Evolutionary conservation across 2,888 invertebrate species (phyloP).

Genomic region (Ichneumon xanthorius): DNA sequence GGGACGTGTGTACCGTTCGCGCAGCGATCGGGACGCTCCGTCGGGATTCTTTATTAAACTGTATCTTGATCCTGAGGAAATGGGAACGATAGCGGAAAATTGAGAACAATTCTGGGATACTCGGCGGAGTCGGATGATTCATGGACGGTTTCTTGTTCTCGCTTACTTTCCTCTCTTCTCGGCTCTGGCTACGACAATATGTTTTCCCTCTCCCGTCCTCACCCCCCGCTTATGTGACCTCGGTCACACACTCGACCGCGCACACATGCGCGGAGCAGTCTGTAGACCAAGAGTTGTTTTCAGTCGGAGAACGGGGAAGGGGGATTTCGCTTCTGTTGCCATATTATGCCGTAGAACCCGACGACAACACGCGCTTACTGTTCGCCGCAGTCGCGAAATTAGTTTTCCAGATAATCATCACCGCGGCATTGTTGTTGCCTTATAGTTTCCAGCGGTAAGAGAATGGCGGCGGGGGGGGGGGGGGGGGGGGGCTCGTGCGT

Average conservation of each 20-base stretch:
- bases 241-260: constrained; percentile 32
- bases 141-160: constrained; percentile 77
- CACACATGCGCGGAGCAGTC: constrained; percentile 69
- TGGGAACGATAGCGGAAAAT: constrained; percentile 30
- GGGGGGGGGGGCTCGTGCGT: constrained; percentile 5
- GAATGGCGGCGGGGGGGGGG: background rate
- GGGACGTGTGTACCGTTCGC: constrained; percentile 1
- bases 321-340: constrained; percentile 60
- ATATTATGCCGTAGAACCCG: constrained; percentile 60
- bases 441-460: constrained; percentile 73
- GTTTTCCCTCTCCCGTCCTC: constrained; percentile 39
- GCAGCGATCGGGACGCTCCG: background rate
- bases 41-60: background rate
- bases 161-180: constrained; percentile 72
- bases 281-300: constrained; percentile 66
- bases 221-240: constrained; percentile 62
- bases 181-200: constrained; percentile 66
- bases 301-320: constrained; percentile 8
- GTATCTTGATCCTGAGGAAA: constrained; percentile 27
- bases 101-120: constrained; percentile 1
- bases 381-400: constrained; percentile 82
- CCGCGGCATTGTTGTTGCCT: constrained; percentile 82
- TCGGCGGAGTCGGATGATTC: background rate
- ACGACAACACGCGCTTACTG: constrained; percentile 67
- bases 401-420: constrained; percentile 85